Evolutionary conservation across 1,140 invertebrate species (phyloP).

Genomic region (Prorops nasuta): DNA sequence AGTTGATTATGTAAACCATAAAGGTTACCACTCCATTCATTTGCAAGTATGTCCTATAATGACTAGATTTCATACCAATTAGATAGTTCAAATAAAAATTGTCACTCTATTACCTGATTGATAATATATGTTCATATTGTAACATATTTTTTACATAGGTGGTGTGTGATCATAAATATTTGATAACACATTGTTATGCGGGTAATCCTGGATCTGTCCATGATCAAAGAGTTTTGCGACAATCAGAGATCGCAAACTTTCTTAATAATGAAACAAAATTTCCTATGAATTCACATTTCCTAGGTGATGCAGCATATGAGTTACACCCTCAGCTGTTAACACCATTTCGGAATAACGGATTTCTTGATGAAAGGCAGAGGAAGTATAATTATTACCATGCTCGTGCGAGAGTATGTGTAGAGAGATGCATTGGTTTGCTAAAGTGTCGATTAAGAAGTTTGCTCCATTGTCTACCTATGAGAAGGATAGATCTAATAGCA

Average conservation of each 20-base stretch:
- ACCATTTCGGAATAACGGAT: conserved; percentile 9
- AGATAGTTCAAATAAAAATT: no score
- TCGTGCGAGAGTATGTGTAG: conserved; percentile 7
- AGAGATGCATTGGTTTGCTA: conserved; percentile 10
- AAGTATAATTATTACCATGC: conserved; percentile 11
- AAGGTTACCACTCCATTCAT: no score
- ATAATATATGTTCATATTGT: no score
- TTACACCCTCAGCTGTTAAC: conserved; percentile 9
- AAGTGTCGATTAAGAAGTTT: conserved; percentile 16
- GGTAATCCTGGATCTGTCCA: conserved; percentile 8
- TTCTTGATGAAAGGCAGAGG: conserved; percentile 7
- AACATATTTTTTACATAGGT: background rate
- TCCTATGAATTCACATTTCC: background rate
- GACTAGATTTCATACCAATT: no score
- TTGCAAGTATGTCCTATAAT: no score
- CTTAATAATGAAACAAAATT: background rate
- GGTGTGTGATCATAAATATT: conserved; percentile 2
- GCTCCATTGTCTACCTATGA: conserved; percentile 6
- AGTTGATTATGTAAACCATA: no score
- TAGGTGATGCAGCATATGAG: conserved; percentile 6
- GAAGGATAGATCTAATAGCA: conserved; percentile 6
- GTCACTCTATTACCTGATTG: no score
- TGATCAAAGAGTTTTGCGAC: conserved; percentile 12
- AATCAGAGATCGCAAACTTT: conserved; percentile 3
- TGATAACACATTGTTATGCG: conserved; percentile 5